Evolutionary conservation across 2,797 vertebrate species (phyloP).

Genomic region (Hyperoplus lanceolatus): DNA sequence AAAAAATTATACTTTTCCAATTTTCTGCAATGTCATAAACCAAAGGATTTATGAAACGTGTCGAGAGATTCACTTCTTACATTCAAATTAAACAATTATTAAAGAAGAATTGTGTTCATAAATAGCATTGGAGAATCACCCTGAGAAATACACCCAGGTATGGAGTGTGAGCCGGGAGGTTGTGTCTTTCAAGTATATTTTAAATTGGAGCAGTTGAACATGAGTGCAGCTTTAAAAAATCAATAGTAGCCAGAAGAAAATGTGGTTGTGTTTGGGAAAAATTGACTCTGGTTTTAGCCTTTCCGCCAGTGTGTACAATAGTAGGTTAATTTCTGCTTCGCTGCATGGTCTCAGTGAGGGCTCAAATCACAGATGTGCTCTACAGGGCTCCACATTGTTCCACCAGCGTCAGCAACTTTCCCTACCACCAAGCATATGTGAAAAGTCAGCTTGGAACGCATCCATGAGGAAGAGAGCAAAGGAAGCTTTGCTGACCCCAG

Average conservation of each 20-base stretch:
- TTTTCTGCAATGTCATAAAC: no score
- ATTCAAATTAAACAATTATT: no score
- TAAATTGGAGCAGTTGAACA: slow-evolving; percentile 19
- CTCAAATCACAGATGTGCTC: slow-evolving; percentile 87
- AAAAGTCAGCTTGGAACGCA: slow-evolving; percentile 79
- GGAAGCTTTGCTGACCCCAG: slow-evolving; percentile 84
- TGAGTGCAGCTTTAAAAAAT: slow-evolving; percentile 32
- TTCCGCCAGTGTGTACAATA: slow-evolving; percentile 53
- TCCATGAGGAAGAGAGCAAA: slow-evolving; percentile 78
- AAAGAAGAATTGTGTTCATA: no score
- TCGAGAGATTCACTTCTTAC: no score
- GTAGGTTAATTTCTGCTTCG: slow-evolving; percentile 70
- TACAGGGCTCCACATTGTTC: slow-evolving; percentile 80
- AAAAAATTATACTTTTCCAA: no score
- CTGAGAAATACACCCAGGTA: not conserved
- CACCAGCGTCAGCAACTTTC: slow-evolving; percentile 84
- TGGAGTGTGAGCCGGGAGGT: not conserved
- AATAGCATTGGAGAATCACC: no score
- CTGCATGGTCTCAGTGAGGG: slow-evolving; percentile 68
- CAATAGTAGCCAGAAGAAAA: slow-evolving; percentile 20
- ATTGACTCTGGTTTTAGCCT: slow-evolving; percentile 41
- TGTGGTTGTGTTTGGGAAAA: slow-evolving; percentile 53
- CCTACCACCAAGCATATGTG: slow-evolving; percentile 82
- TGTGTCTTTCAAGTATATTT: not conserved
- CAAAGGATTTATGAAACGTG: no score